Evolutionary conservation across 2,797 vertebrate genomes (phyloP), one percentile per base, ranked within the genome.

Genomic region (Hydrocynus forskahlii): DNA sequence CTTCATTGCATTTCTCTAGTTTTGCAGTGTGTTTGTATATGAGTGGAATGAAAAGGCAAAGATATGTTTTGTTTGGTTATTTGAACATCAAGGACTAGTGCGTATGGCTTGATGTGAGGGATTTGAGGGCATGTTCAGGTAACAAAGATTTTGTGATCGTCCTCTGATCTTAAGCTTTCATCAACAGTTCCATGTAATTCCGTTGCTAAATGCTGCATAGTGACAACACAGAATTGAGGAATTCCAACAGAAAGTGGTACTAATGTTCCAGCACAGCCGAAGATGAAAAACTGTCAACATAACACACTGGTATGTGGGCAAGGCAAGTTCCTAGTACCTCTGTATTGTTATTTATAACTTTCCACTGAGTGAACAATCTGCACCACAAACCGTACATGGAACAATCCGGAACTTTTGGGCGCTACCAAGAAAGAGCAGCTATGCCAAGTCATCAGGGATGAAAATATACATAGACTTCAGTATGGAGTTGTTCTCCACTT

Each of bases 341-440:
- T 12, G 23, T 63, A 59, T 77, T 72, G 13, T 38, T 45, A 72
- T 66, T 14, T 59, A 35, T 55, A 76, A 35, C 16, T 29, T 64
- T 72, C 23, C 25, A 40, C 16, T 57, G 52, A 73, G 50, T 19
- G 17, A 38, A 73, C 29, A 19, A 73, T 78, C 73, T 77, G 55
- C 63, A 78, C 13, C 45, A 57, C 23, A 82, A 77, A 82, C 69
- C 19, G 48, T 73, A 73, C 81, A 73, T 50, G n/a, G 68, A 67
- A 78, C 50, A 8, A 73, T 54, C 35, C 21, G 4, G 19, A 4
- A 16, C 38, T 76, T 38, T 48, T 9, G 1, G 60, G 13, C 35
- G 40, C 29, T 70, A 57, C 70, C 52, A 73, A 40, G 52, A 57
- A 73, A 35, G 25, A 38, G 7, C 54, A 55, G 1, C 1, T 3